Base-by-base conservation (phyloP, 2,113 vertebrate species). In the Tylochromis polylepis region DNA sequence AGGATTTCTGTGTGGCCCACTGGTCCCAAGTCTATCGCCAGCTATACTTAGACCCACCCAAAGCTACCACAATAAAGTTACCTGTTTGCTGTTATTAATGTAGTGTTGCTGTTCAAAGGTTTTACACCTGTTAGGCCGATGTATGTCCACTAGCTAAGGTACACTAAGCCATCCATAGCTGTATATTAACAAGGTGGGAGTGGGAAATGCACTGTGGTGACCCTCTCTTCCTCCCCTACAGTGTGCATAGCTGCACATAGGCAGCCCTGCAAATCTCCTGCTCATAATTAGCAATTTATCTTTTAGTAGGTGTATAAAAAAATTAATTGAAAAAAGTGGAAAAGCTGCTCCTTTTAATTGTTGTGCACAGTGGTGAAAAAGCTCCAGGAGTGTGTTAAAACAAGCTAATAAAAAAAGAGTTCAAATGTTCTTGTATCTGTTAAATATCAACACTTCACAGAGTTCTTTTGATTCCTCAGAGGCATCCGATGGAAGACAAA, bases 61-160 rank as follows among this genome's bases (percentile, higher is more conserved):
- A 53, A 20, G 51, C 51, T 53, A 51, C 15, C 3, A 49, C 67
- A 27, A 24, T 7, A 0, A 18, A 75, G 0, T 29, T 34, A 10
- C 9, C 58, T 11, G 11, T 34, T 20, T 31, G 10, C 4, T 51
- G 6, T 51, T 51, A 51, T 38, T 38, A 38, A 4, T 31, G 5
- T 31, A 16, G 6, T 49, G 15, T 49, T 49, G 15, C 15, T 7
- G 14, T 15, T 49, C 15, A 55, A 20, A 18, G n/a, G 4, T 5
- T 1, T 60, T 20, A 34, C 41, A 72, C 9, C 41, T 72, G 41
- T 75, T 16, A 14, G 16, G 15, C 46, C 16, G 5, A 4, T 49
- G 41, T 16, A 36, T 5, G 29, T 62, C n/a, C 41, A 18, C 41
- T 70, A 72, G 14, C n/a, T 11, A 1, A 11, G 9, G 22, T 27